These are phyloP conservation scores for Harlomillsia oculata DNA, from an alignment of 1,140 invertebrate genomes.

Conservation along the genomic window DNA sequence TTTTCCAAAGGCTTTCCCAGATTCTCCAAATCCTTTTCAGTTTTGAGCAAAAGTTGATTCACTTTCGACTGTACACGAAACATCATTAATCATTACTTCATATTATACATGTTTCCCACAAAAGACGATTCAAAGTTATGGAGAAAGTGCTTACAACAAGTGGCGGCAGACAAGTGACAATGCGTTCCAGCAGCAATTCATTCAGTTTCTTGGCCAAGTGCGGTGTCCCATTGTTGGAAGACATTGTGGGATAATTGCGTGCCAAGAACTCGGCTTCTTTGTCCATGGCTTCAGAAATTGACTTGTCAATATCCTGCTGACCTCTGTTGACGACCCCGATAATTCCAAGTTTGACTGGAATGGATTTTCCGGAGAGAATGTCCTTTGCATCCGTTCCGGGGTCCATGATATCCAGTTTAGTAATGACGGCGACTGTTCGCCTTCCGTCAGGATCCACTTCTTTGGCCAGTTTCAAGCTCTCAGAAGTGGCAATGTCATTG, in stretches of 20 bases:
- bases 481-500: conserved; percentile 93
- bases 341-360: conserved; percentile 95
- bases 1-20: conserved; percentile 77
- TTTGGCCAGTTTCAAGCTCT: conserved; percentile 86
- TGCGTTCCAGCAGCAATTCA: conserved; percentile 95
- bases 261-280: conserved; percentile 88
- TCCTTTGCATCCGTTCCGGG: conserved; percentile 94
- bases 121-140: background rate
- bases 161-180: conserved; percentile 91
- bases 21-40: conserved; percentile 83
- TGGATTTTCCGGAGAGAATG: conserved; percentile 89
- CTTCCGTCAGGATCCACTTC: conserved; percentile 87
- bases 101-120: background rate
- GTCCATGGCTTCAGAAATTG: conserved; percentile 71
- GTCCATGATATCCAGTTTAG: conserved; percentile 98
- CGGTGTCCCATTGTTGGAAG: conserved; percentile 85
- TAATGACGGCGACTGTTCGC: conserved; percentile 93
- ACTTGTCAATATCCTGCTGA: conserved; percentile 92
- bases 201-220: conserved; percentile 95
- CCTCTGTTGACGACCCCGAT: conserved; percentile 97
- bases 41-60: conserved; percentile 93
- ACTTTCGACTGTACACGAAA: conserved; percentile 68
- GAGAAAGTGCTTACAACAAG: conserved; percentile 60
- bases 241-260: conserved; percentile 91
- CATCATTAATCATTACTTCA: conserved; percentile 30